Evolutionary conservation across 2,797 vertebrate genomes (phyloP).

Genomic region (Macrochelys suwanniensis): DNA sequence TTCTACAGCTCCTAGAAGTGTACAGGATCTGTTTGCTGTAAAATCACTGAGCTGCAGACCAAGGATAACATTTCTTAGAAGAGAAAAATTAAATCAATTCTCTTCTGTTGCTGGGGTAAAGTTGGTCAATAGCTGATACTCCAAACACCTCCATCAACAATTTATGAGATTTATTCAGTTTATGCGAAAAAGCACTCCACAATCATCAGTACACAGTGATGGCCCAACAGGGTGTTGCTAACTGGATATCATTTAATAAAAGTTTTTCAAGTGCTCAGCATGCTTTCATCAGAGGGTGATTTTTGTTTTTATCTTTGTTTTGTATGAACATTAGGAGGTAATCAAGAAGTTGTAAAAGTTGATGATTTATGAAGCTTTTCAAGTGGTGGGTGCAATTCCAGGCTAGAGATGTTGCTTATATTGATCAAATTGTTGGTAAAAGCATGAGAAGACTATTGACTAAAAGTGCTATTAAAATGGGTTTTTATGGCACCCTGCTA

Average conservation of each 20-base stretch:
- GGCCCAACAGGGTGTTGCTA: constrained; percentile 79
- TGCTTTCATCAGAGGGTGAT: constrained; percentile 76
- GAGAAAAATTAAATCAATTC: constrained; percentile 81
- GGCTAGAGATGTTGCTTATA: constrained; percentile 39
- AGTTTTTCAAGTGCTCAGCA: constrained; percentile 77
- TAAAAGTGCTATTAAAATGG: constrained; percentile 65
- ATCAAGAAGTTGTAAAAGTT: constrained; percentile 70
- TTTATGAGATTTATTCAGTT: constrained; percentile 78
- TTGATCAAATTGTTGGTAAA: constrained; percentile 61
- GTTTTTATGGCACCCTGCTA: constrained; percentile 53
- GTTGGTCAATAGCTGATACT: constrained; percentile 79
- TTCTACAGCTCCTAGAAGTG: constrained; percentile 53
- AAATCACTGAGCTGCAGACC: constrained; percentile 61
- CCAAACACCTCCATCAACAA: constrained; percentile 75
- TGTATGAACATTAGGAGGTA: constrained; percentile 65
- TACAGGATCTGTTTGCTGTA: constrained; percentile 71
- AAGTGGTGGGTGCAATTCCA: constrained; percentile 55
- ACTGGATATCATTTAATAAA: constrained; percentile 78
- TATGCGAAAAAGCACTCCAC: constrained; percentile 77
- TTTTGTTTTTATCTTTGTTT: constrained; percentile 71
- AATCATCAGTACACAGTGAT: constrained; percentile 75
- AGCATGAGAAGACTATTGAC: constrained; percentile 61
- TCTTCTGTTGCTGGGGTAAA: constrained; percentile 76
- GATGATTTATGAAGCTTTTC: constrained; percentile 72
- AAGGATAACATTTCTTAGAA: constrained; percentile 77